A percentile compares a stretch with the other conserved stretches of the same genome.
Evolutionary conservation across 2,888 invertebrate genomes (phyloP).

Genomic region (Eledona agricola): DNA sequence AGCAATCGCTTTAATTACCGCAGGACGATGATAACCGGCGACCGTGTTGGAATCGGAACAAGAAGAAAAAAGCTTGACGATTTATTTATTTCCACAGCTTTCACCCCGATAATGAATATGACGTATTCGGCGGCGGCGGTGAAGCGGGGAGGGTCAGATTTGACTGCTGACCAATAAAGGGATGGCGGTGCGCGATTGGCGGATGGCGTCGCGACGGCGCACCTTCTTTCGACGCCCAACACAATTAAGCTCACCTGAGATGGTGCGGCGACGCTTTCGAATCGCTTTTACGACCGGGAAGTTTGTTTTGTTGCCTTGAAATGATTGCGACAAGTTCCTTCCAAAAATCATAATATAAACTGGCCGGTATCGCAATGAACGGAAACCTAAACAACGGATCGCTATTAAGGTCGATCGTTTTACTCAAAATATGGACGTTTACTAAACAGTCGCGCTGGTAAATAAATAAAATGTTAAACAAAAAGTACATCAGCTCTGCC

Average conservation of each 20-base stretch:
- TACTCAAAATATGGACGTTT: too few relatives aligned
- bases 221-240: conserved; percentile 44
- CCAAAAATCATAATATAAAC: conserved; percentile 21
- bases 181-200: conserved; percentile 58
- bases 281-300: conserved; percentile 16
- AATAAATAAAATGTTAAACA: too few relatives aligned
- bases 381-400: conserved; percentile 6
- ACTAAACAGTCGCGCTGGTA: too few relatives aligned
- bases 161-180: conserved; percentile 58
- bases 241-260: conserved; percentile 36
- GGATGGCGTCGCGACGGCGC: conserved; percentile 59
- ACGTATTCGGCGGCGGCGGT: conserved; percentile 48
- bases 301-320: conserved; percentile 20
- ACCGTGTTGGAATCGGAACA: conserved; percentile 1
- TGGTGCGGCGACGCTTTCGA: conserved; percentile 6
- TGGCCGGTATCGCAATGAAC: not conserved
- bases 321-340: conserved; percentile 23
- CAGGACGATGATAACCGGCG: conserved; percentile 6
- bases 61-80: conserved; percentile 8
- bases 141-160: conserved; percentile 56
- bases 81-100: conserved; percentile 15
- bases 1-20: conserved; percentile 3
- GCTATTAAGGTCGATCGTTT: too few relatives aligned
- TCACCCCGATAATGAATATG: conserved; percentile 52
- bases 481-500: too few relatives aligned